Base-by-base conservation (phyloP, 2,113 vertebrate species). In the Myotis yumanensis region DNA sequence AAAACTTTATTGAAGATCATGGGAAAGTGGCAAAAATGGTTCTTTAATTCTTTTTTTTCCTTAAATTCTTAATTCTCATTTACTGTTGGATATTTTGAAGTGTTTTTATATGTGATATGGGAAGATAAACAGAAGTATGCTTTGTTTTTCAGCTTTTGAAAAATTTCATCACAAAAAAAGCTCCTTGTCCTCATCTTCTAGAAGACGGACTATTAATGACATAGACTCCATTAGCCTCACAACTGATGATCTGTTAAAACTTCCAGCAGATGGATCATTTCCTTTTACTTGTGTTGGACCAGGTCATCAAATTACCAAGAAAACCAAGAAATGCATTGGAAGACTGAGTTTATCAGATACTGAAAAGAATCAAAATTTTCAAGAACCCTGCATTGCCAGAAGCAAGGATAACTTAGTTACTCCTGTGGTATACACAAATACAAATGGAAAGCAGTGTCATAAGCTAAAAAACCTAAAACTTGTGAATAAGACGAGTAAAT, bases 181-280 rank as follows among this genome's bases (percentile, higher is more conserved):
- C 48, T 82, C 87, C 23, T 51, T 43, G 5, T 23, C 64, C 5
- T 66, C 94, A 20, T 17, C 64, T 11, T 86, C 16, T 6, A 75
- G 92, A 95, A 96, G 87, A 92, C 88, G 95, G 40, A 96, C 11
- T 72, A 46, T 92, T 32, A 46, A 79, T 89, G 98, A 99, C 76
- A 76, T 89, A 3, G 99, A 99, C 83, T 93, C 97, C 16, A 46
- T 98, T 14, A 99, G 99, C 40, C 98, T 99, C 85, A 99, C 99
- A 0, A 99, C 99, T 0, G 99, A 99, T 37, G 99, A 99, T 93
- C 98, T 99, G 1, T 96, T 99, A 87, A 96, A 96, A 4, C 97
- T 99, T 35, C 99, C 99, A 3, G 72, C 97, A 0, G 99, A 99
- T 6, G 99, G 99, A 35, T 99, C 98, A 0, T 96, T 98, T 89